Base-by-base conservation (phyloP, 2,888 invertebrate species). In the Odontocolon sp. region DNA sequence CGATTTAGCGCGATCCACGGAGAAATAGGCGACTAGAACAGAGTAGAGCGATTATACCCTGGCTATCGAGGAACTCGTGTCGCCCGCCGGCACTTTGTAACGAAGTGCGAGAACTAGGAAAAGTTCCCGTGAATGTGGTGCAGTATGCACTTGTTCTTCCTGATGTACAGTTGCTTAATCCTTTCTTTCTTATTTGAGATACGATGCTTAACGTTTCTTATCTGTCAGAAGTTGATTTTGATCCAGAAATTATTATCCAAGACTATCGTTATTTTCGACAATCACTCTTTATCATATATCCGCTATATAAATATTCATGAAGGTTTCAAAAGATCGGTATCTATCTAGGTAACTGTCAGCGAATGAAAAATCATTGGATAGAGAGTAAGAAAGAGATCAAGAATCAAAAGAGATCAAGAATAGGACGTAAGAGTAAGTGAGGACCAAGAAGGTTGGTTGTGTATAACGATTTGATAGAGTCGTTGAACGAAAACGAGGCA, bases 1-100 rank as follows among this genome's bases (percentile, higher is more conserved):
- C 73, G 73, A 67, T 73, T 61, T 54, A 73, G 67, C 61, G 54
- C 73, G 33, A 67, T 67, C 50, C 52, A 59, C 57, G 67, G 52
- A 4, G 59, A 45, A 45, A 45, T 18, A 52, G 42, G 36, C 40
- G 50, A 23, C 40, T 40, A 26, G 47, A 33, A 50, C n/a, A 36
- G n/a, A 57, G 9, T 14, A 23, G 33, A 56, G 40, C 40, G 23
- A 18, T 33, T 38, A 18, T 18, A 28, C 50, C 26, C 52, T 1
- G 2, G 40, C 8, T 11, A 2, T 18, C 14, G 23, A 45, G 45
- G 21, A 45, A 16, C 40, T 21, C 38, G 38, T 26, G 21, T 21
- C 26, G 40, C 38, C 56, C 23, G 18, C 38, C 23, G 38, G 26
- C 14, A 4, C 14, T n/a, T n/a, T 26, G 26, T 6, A 2, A 1